A percentile compares a stretch with the other conserved stretches of the same genome.
Conservation (phyloP, 2,888 invertebrate genomes). For the Sinotaia quadrata region DNA sequence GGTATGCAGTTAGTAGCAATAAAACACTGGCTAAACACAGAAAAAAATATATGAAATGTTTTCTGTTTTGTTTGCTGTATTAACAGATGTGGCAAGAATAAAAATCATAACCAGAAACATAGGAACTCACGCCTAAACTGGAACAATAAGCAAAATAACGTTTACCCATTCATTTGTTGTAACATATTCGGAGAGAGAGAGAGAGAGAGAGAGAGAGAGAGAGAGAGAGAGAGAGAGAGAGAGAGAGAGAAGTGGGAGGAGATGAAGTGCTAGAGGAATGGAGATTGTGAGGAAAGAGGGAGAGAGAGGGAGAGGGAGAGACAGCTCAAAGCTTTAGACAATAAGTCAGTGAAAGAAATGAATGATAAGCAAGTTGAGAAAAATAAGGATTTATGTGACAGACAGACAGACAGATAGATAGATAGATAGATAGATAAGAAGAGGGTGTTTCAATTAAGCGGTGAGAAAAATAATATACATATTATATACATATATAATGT, state of each 20-base stretch:
- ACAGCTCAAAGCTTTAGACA: not conserved
- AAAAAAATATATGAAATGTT: too few species aligned
- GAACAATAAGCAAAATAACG: too few species aligned
- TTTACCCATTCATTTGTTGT: too few species aligned
- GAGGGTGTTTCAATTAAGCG: not conserved
- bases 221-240: not conserved
- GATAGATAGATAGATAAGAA: constrained; percentile 3
- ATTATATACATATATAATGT: not conserved
- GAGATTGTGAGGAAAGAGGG: not conserved
- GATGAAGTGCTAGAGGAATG: too few species aligned
- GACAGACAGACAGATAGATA: constrained; percentile 9
- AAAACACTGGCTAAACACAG: too few species aligned
- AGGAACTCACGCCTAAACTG: too few species aligned
- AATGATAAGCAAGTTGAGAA: not conserved
- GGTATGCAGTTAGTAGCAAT: too few species aligned
- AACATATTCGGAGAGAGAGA: too few species aligned
- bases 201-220: not conserved
- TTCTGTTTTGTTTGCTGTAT: too few species aligned
- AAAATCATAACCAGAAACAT: too few species aligned
- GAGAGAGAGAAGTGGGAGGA: not conserved
- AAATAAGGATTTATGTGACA: not conserved
- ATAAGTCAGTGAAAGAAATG: not conserved
- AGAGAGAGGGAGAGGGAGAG: not conserved
- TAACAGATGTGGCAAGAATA: too few species aligned
- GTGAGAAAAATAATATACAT: not conserved